Conservation (phyloP, 2,797 vertebrate species). For the Brachyalestes nurse region DNA sequence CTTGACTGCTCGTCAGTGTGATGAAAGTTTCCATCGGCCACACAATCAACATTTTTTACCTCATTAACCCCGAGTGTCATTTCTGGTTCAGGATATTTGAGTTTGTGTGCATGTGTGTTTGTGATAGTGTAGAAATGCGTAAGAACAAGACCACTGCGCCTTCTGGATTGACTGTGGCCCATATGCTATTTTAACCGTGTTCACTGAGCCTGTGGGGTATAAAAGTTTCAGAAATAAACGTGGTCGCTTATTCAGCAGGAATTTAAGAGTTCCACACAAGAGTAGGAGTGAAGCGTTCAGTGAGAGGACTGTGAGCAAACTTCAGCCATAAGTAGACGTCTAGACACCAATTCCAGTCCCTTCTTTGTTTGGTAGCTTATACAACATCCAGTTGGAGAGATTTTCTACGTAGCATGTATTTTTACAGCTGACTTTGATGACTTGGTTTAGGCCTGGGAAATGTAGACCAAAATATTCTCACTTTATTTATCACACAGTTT, state of each 20-base stretch:
- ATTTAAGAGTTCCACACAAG: not conserved
- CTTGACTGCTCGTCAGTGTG: not conserved
- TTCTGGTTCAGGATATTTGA: not conserved
- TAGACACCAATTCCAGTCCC: not conserved
- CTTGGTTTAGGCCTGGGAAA: too few species aligned
- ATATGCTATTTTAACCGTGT: slow-evolving; percentile 32
- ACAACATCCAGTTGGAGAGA: not conserved
- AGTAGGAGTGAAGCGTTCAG: slow-evolving; percentile 17
- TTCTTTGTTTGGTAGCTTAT: slow-evolving; percentile 8
- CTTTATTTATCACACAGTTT: too few species aligned
- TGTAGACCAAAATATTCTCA: too few species aligned
- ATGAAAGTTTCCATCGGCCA: slow-evolving; percentile 22
- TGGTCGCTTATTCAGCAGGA: slow-evolving; percentile 17
- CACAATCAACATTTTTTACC: slow-evolving; percentile 1
- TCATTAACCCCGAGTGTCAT: not conserved
- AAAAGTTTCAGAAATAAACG: slow-evolving; percentile 10
- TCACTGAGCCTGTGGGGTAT: slow-evolving; percentile 28
- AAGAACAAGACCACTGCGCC: slow-evolving; percentile 53
- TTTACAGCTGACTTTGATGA: not conserved
- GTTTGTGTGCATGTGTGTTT: not conserved
- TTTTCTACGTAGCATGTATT: not conserved
- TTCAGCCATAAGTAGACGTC: not conserved
- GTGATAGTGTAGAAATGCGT: not conserved
- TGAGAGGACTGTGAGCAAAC: slow-evolving; percentile 15
- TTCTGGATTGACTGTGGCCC: slow-evolving; percentile 69